These are phyloP conservation scores for Tichodroma muraria DNA, from an alignment of 2,113 vertebrate genomes.

Conservation along the genomic window DNA sequence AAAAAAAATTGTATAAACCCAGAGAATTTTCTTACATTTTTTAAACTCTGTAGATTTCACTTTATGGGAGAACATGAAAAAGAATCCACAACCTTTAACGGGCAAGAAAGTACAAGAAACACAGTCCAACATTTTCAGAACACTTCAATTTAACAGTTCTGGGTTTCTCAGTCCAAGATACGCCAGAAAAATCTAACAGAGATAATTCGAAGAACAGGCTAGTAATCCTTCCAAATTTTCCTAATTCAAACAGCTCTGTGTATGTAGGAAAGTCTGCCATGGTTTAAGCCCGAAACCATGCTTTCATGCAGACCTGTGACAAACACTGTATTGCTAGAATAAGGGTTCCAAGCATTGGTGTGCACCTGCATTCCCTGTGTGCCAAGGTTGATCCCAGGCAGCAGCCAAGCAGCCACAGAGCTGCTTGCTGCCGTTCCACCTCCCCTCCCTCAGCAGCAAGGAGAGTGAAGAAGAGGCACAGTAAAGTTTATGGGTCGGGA, in stretches of 20 bases:
- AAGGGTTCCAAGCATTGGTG: background rate
- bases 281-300: background rate
- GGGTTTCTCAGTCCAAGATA: background rate
- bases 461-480: background rate
- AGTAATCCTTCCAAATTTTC: background rate
- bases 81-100: background rate
- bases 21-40: background rate
- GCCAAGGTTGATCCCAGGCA: background rate
- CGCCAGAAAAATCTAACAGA: background rate
- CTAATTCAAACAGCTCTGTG: background rate
- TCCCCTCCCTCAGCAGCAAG: background rate
- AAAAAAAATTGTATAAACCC: background rate
- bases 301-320: background rate
- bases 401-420: background rate
- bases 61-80: background rate
- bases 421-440: fast-evolving
- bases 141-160: background rate
- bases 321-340: background rate
- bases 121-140: background rate
- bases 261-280: background rate
- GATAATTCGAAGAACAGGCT: background rate
- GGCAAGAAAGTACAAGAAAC: background rate
- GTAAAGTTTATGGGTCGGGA: background rate
- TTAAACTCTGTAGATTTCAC: background rate
- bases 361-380: background rate